Conservation (phyloP, 2,888 invertebrate species). For the Lochmaea capreae region DNA sequence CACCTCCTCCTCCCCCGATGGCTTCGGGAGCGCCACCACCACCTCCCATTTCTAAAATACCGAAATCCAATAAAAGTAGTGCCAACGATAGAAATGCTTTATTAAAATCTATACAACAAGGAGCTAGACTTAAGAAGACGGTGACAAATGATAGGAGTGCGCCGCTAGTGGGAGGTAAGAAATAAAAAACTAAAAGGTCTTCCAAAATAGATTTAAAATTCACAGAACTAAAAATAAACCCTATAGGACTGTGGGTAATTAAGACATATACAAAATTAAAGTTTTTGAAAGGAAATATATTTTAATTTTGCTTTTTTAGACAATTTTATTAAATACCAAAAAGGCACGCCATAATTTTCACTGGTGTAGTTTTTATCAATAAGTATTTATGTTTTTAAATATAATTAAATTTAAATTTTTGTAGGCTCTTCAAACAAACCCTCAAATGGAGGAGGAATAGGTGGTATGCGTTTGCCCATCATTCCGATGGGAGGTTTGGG, state of each 20-base stretch:
- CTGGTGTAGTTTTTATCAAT: no score
- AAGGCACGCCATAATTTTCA: no score
- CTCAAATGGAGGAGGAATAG: conserved; percentile 16
- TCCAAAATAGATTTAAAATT: neutral
- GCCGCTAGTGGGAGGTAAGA: conserved; percentile 78
- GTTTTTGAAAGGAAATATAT: no score
- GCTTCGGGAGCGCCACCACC: conserved; percentile 77
- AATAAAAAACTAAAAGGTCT: neutral
- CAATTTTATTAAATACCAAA: no score
- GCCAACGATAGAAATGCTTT: conserved; percentile 74
- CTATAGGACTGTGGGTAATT: no score
- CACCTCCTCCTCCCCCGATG: conserved; percentile 75
- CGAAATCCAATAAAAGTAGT: conserved; percentile 68
- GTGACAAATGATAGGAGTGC: conserved; percentile 92
- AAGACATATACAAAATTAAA: no score
- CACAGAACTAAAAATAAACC: neutral
- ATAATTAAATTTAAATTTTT: conserved; percentile 20
- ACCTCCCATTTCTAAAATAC: conserved; percentile 68
- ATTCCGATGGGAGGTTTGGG: conserved; percentile 16
- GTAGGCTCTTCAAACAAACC: conserved; percentile 31
- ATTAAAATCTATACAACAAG: conserved; percentile 85
- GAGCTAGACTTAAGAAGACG: conserved; percentile 84
- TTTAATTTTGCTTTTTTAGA: no score
- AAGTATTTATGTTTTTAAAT: neutral
- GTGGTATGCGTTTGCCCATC: conserved; percentile 23